Percentiles rank a stretch among this genome's conserved stretches.
phyloP scores from a whole-genome alignment of 2,797 vertebrate species.

The Setipinna tenuifilis region DNA sequence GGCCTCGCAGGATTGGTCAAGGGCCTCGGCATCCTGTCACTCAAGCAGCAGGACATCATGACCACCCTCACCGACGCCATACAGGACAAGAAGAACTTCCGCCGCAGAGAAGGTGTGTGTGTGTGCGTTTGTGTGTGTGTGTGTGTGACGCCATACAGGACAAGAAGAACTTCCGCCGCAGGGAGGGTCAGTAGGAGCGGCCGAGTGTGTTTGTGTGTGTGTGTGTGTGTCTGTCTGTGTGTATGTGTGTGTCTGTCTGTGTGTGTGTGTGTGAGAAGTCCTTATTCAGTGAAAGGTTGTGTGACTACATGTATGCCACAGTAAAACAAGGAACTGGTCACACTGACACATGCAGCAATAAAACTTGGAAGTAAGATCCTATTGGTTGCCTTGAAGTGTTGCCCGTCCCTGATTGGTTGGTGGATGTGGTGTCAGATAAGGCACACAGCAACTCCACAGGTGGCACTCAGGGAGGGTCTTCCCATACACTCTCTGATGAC shows the following conservation, averaged over 20 bases:
- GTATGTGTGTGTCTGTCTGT: too few relatives aligned
- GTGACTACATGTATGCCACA: too few relatives aligned
- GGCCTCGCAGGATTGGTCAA: slow-evolving; percentile 96
- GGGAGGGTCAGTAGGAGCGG: too few relatives aligned
- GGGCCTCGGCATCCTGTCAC: slow-evolving; percentile 93
- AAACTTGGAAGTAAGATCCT: too few relatives aligned
- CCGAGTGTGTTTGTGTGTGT: too few relatives aligned
- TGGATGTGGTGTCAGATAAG: slow-evolving; percentile 16
- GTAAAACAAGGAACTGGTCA: too few relatives aligned
- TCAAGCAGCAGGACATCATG: slow-evolving; percentile 99
- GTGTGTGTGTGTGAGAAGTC: too few relatives aligned
- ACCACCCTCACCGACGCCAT: slow-evolving; percentile 93
- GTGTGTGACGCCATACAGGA: background rate
- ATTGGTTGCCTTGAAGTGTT: background rate
- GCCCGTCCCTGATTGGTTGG: background rate
- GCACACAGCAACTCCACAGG: background rate
- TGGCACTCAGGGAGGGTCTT: background rate
- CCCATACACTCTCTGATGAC: slow-evolving; percentile 1
- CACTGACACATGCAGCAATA: too few relatives aligned
- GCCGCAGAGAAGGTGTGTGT: slow-evolving; percentile 93
- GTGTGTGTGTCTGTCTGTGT: too few relatives aligned
- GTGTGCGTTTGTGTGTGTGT: too few relatives aligned
- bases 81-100: slow-evolving; percentile 98
- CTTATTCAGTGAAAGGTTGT: too few relatives aligned
- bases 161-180: too few relatives aligned